Evolutionary conservation across 2,797 vertebrate genomes (phyloP).

Genomic region (Heliangelus exortis): DNA sequence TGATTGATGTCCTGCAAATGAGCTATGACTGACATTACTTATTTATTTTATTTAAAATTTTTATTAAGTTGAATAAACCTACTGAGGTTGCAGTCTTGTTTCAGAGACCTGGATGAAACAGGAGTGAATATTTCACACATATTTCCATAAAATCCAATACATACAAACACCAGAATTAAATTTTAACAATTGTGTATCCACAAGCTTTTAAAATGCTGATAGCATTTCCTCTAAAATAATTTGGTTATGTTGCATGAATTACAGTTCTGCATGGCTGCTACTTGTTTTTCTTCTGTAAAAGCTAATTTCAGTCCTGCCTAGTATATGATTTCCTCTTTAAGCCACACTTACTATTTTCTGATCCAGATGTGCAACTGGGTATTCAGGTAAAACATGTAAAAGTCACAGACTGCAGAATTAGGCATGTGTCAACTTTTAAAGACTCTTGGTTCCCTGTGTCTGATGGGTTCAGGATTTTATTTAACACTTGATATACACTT

Average conservation of each 20-base stretch:
- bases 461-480: background rate
- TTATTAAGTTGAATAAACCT: slow-evolving; percentile 50
- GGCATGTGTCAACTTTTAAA: background rate
- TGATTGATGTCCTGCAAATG: slow-evolving; percentile 65
- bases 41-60: slow-evolving; percentile 70
- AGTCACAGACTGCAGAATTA: background rate
- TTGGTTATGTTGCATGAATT: slow-evolving; percentile 45
- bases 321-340: slow-evolving; percentile 8
- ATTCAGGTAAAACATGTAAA: slow-evolving; percentile 8
- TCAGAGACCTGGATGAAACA: slow-evolving; percentile 17
- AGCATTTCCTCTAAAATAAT: slow-evolving; percentile 70
- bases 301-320: slow-evolving; percentile 7
- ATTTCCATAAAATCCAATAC: slow-evolving; percentile 61
- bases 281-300: slow-evolving; percentile 31
- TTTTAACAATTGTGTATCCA: slow-evolving; percentile 54
- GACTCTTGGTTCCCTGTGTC: background rate
- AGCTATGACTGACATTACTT: slow-evolving; percentile 57
- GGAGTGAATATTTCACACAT: slow-evolving; percentile 29
- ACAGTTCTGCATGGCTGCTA: slow-evolving; percentile 14
- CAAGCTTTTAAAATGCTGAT: slow-evolving; percentile 49
- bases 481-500: background rate
- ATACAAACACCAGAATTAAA: slow-evolving; percentile 54
- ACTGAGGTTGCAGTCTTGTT: slow-evolving; percentile 7
- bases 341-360: background rate
- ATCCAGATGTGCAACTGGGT: background rate